These are phyloP conservation scores for Hippolais icterina DNA, from an alignment of 2,113 vertebrate genomes.

Conservation along the genomic window DNA sequence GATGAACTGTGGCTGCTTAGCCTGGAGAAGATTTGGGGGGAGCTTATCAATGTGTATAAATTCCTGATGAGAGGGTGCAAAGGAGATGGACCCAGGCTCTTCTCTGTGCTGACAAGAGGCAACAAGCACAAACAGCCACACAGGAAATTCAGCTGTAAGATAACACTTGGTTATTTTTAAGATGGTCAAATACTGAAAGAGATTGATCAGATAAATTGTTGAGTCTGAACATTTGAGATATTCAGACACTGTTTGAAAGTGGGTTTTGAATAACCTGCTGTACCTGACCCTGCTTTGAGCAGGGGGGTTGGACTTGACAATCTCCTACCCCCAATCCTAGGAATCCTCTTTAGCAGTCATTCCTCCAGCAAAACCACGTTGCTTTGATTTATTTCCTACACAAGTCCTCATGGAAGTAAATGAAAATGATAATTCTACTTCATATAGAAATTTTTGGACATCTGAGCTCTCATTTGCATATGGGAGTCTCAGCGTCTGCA, in stretches of 20 bases:
- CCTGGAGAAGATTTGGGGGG: background rate
- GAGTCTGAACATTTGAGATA: background rate
- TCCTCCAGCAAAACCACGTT: rapidly evolving
- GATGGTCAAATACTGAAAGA: background rate
- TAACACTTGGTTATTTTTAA: background rate
- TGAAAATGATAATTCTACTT: background rate
- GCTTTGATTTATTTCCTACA: background rate
- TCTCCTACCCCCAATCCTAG: background rate
- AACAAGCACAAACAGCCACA: background rate
- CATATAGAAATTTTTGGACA: background rate
- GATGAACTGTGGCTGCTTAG: background rate
- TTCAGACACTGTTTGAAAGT: background rate
- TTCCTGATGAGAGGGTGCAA: background rate
- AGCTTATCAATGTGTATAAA: background rate
- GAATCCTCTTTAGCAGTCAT: background rate
- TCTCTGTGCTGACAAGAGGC: background rate
- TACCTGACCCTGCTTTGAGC: background rate
- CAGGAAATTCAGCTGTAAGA: background rate
- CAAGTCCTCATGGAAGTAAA: background rate
- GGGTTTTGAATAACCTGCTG: background rate
- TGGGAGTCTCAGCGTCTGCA: background rate
- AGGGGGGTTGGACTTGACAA: background rate
- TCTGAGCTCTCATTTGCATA: background rate
- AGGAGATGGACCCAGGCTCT: background rate
- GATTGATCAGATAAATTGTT: background rate